These are phyloP conservation scores for Anthrax anthrax DNA, from an alignment of 2,888 invertebrate genomes.

Conservation along the genomic window DNA sequence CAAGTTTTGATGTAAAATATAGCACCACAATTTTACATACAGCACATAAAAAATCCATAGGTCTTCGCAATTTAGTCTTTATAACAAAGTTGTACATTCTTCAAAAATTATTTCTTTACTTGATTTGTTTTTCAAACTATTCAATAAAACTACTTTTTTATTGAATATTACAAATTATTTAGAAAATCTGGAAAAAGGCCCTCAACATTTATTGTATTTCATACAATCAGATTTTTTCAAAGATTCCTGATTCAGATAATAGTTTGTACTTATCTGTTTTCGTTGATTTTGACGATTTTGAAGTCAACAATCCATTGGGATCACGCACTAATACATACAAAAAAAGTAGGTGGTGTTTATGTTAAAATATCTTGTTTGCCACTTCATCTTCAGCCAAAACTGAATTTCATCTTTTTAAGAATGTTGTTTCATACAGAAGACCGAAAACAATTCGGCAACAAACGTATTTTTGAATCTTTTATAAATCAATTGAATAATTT, in stretches of 20 bases:
- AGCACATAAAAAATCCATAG: not conserved
- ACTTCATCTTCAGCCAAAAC: not conserved
- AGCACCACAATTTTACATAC: not conserved
- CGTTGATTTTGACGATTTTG: not conserved
- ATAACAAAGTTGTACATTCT: not conserved
- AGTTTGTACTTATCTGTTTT: not conserved
- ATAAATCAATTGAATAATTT: not conserved
- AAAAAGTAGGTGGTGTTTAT: conserved; percentile 1
- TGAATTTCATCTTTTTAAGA: not conserved
- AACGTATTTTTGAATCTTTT: not conserved
- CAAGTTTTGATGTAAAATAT: not conserved
- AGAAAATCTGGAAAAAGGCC: not conserved
- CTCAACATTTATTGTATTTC: not conserved
- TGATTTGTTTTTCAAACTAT: not conserved
- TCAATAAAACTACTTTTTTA: not conserved
- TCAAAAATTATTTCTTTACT: not conserved
- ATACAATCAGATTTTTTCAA: not conserved
- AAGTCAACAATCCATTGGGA: not conserved
- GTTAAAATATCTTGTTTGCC: conserved; percentile 1
- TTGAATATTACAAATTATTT: not conserved
- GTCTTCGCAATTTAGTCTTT: not conserved
- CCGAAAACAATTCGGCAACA: conserved; percentile 4
- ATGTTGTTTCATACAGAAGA: conserved; percentile 1
- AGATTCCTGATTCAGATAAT: not conserved
- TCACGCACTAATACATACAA: not conserved